Conservation (phyloP, 1,140 invertebrate species). For the Ceratina australensis region DNA sequence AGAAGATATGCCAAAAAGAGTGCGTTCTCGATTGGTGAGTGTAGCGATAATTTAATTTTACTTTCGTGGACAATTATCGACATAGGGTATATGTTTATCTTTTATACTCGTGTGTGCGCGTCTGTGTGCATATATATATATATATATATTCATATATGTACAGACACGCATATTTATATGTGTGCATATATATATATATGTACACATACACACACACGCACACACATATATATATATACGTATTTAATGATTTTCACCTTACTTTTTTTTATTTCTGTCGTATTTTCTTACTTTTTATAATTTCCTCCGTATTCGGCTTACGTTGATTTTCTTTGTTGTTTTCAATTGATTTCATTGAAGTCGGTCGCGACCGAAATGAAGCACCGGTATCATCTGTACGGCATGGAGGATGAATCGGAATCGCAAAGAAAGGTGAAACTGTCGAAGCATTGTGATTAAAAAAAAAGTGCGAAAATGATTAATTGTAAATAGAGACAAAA, state of each 20-base stretch:
- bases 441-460: conserved; percentile 64
- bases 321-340: conserved; percentile 66
- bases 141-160: not conserved
- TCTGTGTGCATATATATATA: not conserved
- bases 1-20: conserved; percentile 80
- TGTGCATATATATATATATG: too few species aligned
- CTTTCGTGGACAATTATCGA: conserved; percentile 1
- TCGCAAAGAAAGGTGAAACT: conserved; percentile 75
- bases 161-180: too few species aligned
- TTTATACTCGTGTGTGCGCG: not conserved
- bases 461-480: conserved; percentile 15
- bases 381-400: conserved; percentile 80
- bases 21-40: conserved; percentile 80
- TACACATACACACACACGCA: too few species aligned
- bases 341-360: conserved; percentile 72
- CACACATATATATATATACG: not conserved
- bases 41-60: conserved; percentile 62
- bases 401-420: conserved; percentile 72
- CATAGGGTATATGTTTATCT: too few species aligned
- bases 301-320: conserved; percentile 37
- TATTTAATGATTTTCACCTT: conserved; percentile 7
- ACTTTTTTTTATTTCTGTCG: conserved; percentile 50
- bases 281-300: conserved; percentile 42
- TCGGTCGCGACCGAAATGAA: conserved; percentile 81
- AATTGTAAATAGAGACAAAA: conserved; percentile 49